A percentile compares a stretch with the other conserved stretches of the same genome.
Evolutionary conservation across 2,888 invertebrate species (phyloP).

Genomic region (Clostera curtula): DNA sequence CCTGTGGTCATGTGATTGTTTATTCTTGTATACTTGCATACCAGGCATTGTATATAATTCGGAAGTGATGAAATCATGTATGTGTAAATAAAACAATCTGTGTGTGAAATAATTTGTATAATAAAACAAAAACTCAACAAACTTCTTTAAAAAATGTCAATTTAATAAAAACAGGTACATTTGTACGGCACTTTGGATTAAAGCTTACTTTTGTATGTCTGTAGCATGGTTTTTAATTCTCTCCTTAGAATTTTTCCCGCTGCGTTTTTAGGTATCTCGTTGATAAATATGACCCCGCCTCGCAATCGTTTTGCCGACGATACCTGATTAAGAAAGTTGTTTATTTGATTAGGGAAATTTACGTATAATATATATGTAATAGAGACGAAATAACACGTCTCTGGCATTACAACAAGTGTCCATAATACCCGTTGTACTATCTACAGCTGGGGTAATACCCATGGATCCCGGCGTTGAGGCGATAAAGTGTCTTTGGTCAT

Average conservation of each 20-base stretch:
- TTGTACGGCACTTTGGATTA: conserved; percentile 24
- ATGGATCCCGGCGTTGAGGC: too few species aligned
- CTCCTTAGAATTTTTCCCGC: conserved; percentile 87
- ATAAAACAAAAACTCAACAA: conserved; percentile 5
- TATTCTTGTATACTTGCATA: too few species aligned
- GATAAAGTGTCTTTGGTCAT: too few species aligned
- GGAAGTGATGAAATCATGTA: conserved; percentile 5
- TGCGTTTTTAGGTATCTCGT: conserved; percentile 84
- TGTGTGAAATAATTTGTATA: conserved; percentile 11
- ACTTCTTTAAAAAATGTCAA: conserved; percentile 1
- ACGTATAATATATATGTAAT: too few species aligned
- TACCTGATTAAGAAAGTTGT: conserved; percentile 52
- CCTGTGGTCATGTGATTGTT: too few species aligned
- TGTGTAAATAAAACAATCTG: conserved; percentile 17
- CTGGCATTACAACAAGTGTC: too few species aligned
- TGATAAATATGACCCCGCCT: conserved; percentile 83
- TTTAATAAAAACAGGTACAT: conserved; percentile 3
- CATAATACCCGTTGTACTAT: too few species aligned
- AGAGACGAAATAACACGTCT: too few species aligned
- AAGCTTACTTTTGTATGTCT: conserved; percentile 51
- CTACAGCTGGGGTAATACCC: too few species aligned
- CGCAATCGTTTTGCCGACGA: conserved; percentile 83
- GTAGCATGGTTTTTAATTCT: conserved; percentile 60
- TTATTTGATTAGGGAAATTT: background rate
- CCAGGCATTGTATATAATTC: background rate